These are phyloP conservation scores for Phrixothrix hirtus DNA, from an alignment of 2,888 invertebrate species.

Conservation along the genomic window DNA sequence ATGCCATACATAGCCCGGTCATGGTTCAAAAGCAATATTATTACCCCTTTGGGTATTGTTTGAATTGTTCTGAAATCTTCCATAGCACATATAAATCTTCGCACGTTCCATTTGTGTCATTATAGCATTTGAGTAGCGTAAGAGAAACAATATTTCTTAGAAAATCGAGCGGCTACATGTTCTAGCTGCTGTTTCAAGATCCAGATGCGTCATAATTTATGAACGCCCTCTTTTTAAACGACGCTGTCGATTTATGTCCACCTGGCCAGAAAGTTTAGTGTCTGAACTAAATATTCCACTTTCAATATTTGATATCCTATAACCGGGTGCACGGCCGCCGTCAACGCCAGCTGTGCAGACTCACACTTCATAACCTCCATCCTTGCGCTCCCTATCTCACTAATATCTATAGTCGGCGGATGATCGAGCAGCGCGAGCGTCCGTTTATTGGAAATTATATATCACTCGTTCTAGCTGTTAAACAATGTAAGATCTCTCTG, in stretches of 20 bases:
- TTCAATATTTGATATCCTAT: conserved; percentile 55
- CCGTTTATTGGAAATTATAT: conserved; percentile 43
- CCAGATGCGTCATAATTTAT: conserved; percentile 33
- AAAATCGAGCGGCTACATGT: conserved; percentile 23
- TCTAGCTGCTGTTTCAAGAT: conserved; percentile 28
- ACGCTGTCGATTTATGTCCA: conserved; percentile 40
- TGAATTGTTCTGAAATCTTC: conserved; percentile 43
- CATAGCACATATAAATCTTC: conserved; percentile 40
- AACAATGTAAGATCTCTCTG: conserved; percentile 30
- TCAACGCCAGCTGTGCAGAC: conserved; percentile 54
- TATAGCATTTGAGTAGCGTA: conserved; percentile 30
- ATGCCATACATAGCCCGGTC: conserved; percentile 35
- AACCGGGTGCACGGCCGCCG: conserved; percentile 44
- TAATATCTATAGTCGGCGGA: conserved; percentile 41
- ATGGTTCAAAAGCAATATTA: conserved; percentile 40
- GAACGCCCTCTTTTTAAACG: conserved; percentile 30
- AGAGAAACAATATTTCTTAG: conserved; percentile 28
- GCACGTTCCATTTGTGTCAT: conserved; percentile 39
- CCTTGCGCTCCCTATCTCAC: conserved; percentile 38
- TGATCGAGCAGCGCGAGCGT: conserved; percentile 37
- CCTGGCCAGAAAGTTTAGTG: conserved; percentile 41
- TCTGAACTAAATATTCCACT: conserved; percentile 47
- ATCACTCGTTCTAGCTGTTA: conserved; percentile 32
- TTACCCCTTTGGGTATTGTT: conserved; percentile 42
- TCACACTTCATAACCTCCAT: conserved; percentile 55